Evolutionary conservation across 1,140 invertebrate species (phyloP).

Genomic region (Cotesia vestalis): DNA sequence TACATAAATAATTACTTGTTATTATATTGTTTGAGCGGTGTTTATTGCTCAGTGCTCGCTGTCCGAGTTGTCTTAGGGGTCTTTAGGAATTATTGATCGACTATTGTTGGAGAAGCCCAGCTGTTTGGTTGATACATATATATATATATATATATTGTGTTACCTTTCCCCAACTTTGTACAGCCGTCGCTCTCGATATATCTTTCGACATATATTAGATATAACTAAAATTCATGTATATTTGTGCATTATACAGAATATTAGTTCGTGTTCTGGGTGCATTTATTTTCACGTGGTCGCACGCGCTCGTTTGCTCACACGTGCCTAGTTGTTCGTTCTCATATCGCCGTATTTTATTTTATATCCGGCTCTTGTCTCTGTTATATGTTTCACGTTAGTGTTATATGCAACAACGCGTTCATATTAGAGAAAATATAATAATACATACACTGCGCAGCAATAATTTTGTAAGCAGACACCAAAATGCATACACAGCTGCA

Average conservation of each 20-base stretch:
- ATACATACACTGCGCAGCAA: not conserved
- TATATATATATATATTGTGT: too few species aligned
- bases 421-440: not conserved
- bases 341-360: conserved; percentile 3
- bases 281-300: conserved; percentile 17
- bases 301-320: conserved; percentile 14
- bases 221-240: not conserved
- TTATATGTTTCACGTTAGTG: not conserved
- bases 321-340: conserved; percentile 12
- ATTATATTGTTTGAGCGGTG: not conserved
- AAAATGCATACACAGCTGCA: conserved; percentile 2
- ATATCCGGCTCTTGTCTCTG: too few species aligned
- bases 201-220: not conserved
- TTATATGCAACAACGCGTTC: conserved; percentile 16
- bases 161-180: conserved; percentile 15
- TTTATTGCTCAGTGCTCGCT: not conserved
- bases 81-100: conserved; percentile 10
- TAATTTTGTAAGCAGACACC: conserved; percentile 17
- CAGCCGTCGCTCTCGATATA: conserved; percentile 11
- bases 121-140: conserved; percentile 16
- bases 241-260: not conserved
- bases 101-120: not conserved
- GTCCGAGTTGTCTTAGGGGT: not conserved
- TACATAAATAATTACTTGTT: too few species aligned
- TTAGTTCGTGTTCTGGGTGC: conserved; percentile 11